Evolutionary conservation across 2,797 vertebrate species (phyloP), one percentile per base, ranked within the genome.

Genomic region (Coendou prehensilis): DNA sequence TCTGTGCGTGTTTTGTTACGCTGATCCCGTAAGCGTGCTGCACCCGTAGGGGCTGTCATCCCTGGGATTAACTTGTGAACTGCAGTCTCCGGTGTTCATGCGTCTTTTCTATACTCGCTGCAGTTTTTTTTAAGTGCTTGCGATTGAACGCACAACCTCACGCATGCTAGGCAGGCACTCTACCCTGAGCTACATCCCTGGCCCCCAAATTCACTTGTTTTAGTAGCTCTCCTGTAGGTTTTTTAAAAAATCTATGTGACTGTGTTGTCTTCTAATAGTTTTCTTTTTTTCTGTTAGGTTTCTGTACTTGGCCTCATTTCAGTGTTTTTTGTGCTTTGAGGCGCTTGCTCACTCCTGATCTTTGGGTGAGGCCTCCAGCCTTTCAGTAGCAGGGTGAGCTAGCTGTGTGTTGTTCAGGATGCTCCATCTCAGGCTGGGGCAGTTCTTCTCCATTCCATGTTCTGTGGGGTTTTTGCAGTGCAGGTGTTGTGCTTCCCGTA

Each of bases 1-100:
- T 9, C 30, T 45, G 1, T 23, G 5, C 2, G 1, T 5, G 6
- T 26, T 73, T 50, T 13, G 6, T 61, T 10, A 26, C 9, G 9
- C 15, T 47, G 13, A 6, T 52, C 50, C 69, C 11, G n/a, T 73
- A 4, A 63, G 59, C 15, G 7, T 11, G 18, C 67, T 23, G 5
- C 57, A 6, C 3, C 57, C 45, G 5, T 37, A 54, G 75, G 23
- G 63, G 18, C 18, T 2, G 2, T 61, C 30, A 11, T 75, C 37
- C 37, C 30, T 57, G 69, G 9, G 20, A 2, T 4, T 10, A 23
- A n/a, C 5, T 56, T 69, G 71, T 33, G 37, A 28, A 9, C 90
- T 11, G 63, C 23, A 22, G 0, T 79, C 30, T 88, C n/a, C 1
- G 8, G 10, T 50, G 17, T 33, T 56, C 14, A 3, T 11, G 67